Evolutionary conservation across 1,140 invertebrate species (phyloP).

Genomic region (Caenorhabditis tropicalis): DNA sequence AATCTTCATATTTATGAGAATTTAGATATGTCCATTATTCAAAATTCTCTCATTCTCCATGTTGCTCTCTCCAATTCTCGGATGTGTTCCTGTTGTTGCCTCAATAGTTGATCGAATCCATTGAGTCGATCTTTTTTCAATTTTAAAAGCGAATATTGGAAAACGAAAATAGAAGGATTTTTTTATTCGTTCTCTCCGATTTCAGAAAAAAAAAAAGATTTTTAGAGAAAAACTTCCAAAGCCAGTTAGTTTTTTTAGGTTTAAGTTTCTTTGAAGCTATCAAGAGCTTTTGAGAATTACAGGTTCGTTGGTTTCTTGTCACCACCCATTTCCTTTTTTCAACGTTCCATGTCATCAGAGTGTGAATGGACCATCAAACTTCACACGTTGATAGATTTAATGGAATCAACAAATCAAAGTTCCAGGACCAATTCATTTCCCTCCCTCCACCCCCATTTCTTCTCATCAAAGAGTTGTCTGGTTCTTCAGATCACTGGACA

Average conservation of each 20-base stretch:
- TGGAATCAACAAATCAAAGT: conserved; percentile 35
- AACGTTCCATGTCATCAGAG: background rate
- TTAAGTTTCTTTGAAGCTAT: too few species aligned
- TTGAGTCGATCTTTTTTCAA: too few species aligned
- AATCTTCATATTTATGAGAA: conserved; percentile 15
- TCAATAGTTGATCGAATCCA: background rate
- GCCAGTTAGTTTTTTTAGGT: too few species aligned
- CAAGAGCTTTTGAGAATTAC: background rate
- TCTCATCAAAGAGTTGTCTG: background rate
- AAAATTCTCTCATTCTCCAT: background rate
- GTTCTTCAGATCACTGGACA: conserved; percentile 5
- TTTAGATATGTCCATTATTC: conserved; percentile 34
- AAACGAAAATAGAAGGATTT: too few species aligned
- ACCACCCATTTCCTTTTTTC: background rate
- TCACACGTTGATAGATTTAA: conserved; percentile 8
- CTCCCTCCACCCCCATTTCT: background rate
- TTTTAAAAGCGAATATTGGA: too few species aligned
- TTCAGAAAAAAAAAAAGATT: too few species aligned
- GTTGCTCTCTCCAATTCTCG: background rate
- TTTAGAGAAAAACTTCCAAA: too few species aligned
- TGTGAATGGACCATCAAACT: background rate
- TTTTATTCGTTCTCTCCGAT: too few species aligned
- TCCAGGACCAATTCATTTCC: conserved; percentile 10
- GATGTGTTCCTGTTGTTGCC: background rate
- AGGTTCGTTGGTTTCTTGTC: background rate